Evolutionary conservation across 2,888 invertebrate genomes (phyloP), one percentile per base, ranked within the genome.

Genomic region (Dynastes tityus): DNA sequence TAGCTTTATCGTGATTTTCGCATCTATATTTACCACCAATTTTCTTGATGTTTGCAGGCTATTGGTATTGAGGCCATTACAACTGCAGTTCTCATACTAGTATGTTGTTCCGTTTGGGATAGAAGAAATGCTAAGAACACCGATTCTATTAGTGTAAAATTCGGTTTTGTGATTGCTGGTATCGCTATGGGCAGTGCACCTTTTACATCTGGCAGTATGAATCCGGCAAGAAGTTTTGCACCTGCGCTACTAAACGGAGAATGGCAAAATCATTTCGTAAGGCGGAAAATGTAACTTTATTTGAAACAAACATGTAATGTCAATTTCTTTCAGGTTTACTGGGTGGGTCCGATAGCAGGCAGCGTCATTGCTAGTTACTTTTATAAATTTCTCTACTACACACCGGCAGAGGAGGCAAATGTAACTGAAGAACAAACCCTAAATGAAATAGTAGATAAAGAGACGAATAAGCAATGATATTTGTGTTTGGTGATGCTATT

Each of bases 61-160:
- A 84, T 94, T 8, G 88, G 90, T 8, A 89, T 93, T 77, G 95
- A 95, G 87, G 89, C 91, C 13, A 85, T 93, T 0, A 90, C 94
- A 32, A 94, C 95, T 0, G 89, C 90, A 2, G 89, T 93, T 0
- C 88, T 96, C 22, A 90, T 92, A 64, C 89, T 95, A 65, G 89
- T 95, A 22, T 92, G 92, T 79, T 94, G 94, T 85, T 92, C 92
- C 0, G 89, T 94, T 13, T 95, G 94, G 94, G 95, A 96, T 86
- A 92, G 93, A 16, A 90, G 93, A 76, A 94, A 95, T 85, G 87
- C 89, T 8, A 88, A 90, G 29, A 93, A 92, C 82, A 90, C 91
- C 32, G 95, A 95, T 81, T 93, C 94, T 0, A 87, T 89, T 1
- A 87, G 94, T 0, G 86, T 95, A 16, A 92, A 93, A 84, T 94